phyloP scores from a whole-genome alignment of 2,113 vertebrate species.

The Ellobius talpinus region DNA sequence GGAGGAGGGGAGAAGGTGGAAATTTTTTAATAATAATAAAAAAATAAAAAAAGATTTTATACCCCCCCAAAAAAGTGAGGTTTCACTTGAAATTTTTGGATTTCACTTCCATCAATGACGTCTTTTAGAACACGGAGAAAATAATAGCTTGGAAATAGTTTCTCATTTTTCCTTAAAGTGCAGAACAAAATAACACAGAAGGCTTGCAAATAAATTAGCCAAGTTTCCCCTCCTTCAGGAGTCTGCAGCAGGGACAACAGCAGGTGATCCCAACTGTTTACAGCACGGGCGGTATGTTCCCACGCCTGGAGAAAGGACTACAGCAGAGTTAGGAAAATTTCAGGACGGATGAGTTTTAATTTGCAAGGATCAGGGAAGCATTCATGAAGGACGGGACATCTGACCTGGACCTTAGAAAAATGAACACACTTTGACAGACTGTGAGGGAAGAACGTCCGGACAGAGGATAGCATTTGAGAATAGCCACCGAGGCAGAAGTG shows the following conservation, averaged over 20 bases:
- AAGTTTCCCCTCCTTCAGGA: not conserved
- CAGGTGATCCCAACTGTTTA: conserved; percentile 19
- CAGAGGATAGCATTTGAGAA: conserved; percentile 45
- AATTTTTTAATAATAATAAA: no score
- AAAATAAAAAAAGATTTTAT: no score
- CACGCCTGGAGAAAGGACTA: conserved; percentile 49
- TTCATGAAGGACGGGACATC: conserved; percentile 45
- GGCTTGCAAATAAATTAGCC: not conserved
- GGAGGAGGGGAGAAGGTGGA: no score
- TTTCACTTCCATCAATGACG: conserved; percentile 23
- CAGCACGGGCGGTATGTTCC: not conserved
- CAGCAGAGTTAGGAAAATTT: conserved; percentile 14
- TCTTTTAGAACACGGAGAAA: not conserved
- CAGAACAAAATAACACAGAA: conserved; percentile 41
- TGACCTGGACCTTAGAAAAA: conserved; percentile 56
- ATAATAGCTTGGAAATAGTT: not conserved
- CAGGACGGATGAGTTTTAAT: conserved; percentile 56
- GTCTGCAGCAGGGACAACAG: not conserved
- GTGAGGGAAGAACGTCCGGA: conserved; percentile 18
- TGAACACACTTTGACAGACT: conserved; percentile 57
- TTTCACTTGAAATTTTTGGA: conserved; percentile 25
- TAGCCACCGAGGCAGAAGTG: conserved; percentile 28
- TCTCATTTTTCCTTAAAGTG: conserved; percentile 28
- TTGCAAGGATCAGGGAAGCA: conserved; percentile 34
- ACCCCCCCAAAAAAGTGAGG: conserved; percentile 53